Evolutionary conservation across 1,140 invertebrate genomes (phyloP), one percentile per base, ranked within the genome.

Genomic region (Campoletis sonorensis): DNA sequence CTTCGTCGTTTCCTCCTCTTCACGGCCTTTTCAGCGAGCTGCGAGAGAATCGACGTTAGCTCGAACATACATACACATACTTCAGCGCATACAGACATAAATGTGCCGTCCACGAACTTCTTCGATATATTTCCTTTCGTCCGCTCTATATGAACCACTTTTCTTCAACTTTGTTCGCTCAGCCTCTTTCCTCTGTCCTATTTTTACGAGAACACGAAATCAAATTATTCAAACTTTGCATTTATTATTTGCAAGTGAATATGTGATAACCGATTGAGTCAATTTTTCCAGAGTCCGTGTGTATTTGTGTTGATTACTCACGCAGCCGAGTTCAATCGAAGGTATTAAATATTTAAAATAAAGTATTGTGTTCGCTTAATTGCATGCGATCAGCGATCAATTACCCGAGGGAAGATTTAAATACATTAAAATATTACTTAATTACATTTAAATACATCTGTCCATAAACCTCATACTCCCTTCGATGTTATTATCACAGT

Each of bases 1-100:
- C 64, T 75, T 49, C 81, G 70, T 73, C 81, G 68, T 83, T 71
- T 58, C 83, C 84, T 80, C 30, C 68, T 40, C 67, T 73, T 40
- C 64, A 68, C 61, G 76, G 58, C 76, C 76, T 78, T 78, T 78
- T 67, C 54, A 61, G n/a, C 13, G 18, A 70, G 30, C 67, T 70
- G 67, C 15, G n/a, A 70, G 30, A 70, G 67, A 10, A 70, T 70
- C 67, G 67, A 33, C 67, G 67, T 70, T 70, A 18, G 30, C 67
- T 33, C 30, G 16, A 70, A 18, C 67, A 70, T n/a, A 70, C 30
- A 70, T 33, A 33, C 30, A 18, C 30, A 33, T 18, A 33, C 67
- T 45, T 13, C 40, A 13, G 13, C 40, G 30, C 61, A 67, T 13
- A 45, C 13, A 45, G 3, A 54, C 7, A 54, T 64, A 70, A 18